Conservation (phyloP, 2,113 vertebrate genomes). For the Callaeas wilsoni region DNA sequence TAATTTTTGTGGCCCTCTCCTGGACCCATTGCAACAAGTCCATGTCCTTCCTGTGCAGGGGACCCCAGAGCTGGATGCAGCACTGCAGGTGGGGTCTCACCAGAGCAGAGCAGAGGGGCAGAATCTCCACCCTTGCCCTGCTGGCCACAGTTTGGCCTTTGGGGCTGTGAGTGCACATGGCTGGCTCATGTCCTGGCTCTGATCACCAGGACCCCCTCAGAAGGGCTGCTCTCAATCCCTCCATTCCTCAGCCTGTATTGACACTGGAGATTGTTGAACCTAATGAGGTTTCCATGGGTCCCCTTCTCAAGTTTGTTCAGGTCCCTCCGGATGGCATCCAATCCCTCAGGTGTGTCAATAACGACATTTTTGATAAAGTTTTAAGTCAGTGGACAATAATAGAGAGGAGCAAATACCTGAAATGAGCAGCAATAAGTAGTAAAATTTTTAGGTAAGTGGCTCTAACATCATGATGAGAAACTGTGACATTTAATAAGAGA, state of each 20-base stretch:
- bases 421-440: neutral
- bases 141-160: rapidly evolving
- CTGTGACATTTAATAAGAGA: neutral
- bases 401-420: neutral
- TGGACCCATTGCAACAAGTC: neutral
- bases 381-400: neutral
- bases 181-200: neutral
- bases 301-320: neutral
- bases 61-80: neutral
- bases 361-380: neutral
- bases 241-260: neutral
- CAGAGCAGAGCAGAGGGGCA: neutral
- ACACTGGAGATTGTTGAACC: neutral
- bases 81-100: rapidly evolving
- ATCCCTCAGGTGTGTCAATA: neutral
- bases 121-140: neutral
- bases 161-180: rapidly evolving
- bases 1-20: neutral
- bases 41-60: neutral
- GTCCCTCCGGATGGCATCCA: neutral
- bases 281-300: neutral
- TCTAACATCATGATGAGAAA: neutral
- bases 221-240: neutral
- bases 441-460: neutral
- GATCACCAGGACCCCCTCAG: neutral